Evolutionary conservation across 1,140 invertebrate species (phyloP).

Genomic region (Drosophila grimshawi): DNA sequence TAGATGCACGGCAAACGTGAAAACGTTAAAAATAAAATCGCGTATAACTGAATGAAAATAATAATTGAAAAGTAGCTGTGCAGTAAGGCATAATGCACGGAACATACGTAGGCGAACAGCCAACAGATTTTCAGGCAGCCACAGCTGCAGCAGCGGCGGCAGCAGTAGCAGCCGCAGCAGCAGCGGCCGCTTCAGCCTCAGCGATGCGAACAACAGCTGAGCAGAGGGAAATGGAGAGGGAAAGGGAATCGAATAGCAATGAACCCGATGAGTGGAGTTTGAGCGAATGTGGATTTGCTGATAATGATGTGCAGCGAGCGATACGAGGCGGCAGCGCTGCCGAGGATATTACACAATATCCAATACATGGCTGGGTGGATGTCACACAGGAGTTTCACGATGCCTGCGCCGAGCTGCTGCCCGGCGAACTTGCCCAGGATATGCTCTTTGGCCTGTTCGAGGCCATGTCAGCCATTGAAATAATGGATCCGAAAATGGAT

Average conservation of each 20-base stretch:
- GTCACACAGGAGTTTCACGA: constrained; percentile 90
- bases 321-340: constrained; percentile 62
- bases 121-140: constrained; percentile 68
- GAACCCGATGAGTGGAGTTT: constrained; percentile 63
- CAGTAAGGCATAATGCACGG: constrained; percentile 34
- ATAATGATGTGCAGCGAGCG: constrained; percentile 67
- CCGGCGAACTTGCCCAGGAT: constrained; percentile 96
- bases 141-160: constrained; percentile 69
- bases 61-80: constrained; percentile 14
- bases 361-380: constrained; percentile 87
- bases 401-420: constrained; percentile 90
- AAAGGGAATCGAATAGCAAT: constrained; percentile 33
- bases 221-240: constrained; percentile 35
- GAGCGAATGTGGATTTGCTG: constrained; percentile 66
- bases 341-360: constrained; percentile 76
- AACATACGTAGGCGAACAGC: constrained; percentile 38
- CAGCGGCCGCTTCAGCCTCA: constrained; percentile 36
- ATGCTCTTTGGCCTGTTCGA: constrained; percentile 97
- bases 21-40: constrained; percentile 21
- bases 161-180: constrained; percentile 48
- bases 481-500: constrained; percentile 99
- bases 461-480: constrained; percentile 99
- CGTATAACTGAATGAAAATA: constrained; percentile 4
- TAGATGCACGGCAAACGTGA: constrained; percentile 20
- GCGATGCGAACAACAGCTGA: constrained; percentile 33